A percentile compares a stretch with the other conserved stretches of the same genome.
Conservation (phyloP, 2,797 vertebrate genomes). For the Acanthopagrus latus region DNA sequence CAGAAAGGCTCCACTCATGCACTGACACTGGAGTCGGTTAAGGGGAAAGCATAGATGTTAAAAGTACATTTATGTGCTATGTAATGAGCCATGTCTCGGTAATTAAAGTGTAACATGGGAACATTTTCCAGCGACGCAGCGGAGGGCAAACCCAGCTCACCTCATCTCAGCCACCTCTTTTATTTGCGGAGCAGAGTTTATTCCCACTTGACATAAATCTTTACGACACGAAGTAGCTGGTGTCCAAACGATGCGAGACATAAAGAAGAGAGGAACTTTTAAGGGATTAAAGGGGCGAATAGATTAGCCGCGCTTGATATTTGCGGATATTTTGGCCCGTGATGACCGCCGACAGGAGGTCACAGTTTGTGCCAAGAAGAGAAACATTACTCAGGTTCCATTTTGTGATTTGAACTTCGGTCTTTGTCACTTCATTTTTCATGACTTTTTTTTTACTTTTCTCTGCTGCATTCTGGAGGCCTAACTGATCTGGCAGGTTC, state of each 20-base stretch:
- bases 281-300: not conserved
- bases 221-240: slow-evolving; percentile 28
- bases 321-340: not conserved
- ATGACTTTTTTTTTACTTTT: not conserved
- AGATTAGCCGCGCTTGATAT: too few relatives aligned
- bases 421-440: not conserved
- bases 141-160: slow-evolving; percentile 48
- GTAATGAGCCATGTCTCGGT: slow-evolving; percentile 70
- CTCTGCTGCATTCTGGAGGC: not conserved
- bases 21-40: slow-evolving; percentile 61
- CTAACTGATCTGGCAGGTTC: not conserved
- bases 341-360: not conserved
- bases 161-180: slow-evolving; percentile 47
- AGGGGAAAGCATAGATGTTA: slow-evolving; percentile 48
- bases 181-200: slow-evolving; percentile 37
- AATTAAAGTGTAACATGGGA: slow-evolving; percentile 67
- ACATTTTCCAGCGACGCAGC: slow-evolving; percentile 56
- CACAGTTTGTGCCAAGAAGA: not conserved
- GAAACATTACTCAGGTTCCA: not conserved
- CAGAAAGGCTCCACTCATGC: slow-evolving; percentile 64
- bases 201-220: slow-evolving; percentile 15
- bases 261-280: not conserved
- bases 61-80: slow-evolving; percentile 63
- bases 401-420: not conserved
- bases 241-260: slow-evolving; percentile 6